These are phyloP conservation scores for Smutsia temminckii DNA, from an alignment of 2,797 vertebrate species.

Conservation along the genomic window DNA sequence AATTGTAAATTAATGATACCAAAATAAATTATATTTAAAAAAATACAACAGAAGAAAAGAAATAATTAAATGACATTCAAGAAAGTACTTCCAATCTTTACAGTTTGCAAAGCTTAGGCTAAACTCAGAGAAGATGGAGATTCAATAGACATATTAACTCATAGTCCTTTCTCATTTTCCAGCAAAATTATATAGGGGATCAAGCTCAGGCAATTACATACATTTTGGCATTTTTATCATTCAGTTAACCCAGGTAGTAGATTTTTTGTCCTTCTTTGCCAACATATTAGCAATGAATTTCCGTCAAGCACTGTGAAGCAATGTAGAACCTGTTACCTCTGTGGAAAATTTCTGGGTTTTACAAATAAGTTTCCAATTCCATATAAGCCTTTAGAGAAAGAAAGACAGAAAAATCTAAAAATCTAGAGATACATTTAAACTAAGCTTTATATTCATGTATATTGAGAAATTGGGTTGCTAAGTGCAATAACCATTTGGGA, in stretches of 20 bases:
- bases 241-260: neutral
- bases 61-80: neutral
- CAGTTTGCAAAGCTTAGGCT: neutral
- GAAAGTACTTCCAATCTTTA: neutral
- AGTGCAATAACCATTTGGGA: neutral
- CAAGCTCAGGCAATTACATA: neutral
- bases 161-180: neutral
- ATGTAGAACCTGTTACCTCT: neutral
- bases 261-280: neutral
- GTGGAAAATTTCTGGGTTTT: neutral
- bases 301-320: neutral
- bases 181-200: neutral
- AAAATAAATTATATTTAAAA: too few species aligned
- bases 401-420: neutral
- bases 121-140: conserved; percentile 2
- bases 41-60: too few species aligned
- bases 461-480: neutral
- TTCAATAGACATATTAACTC: neutral
- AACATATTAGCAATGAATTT: neutral
- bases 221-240: neutral
- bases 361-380: neutral
- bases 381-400: neutral
- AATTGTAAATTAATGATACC: too few species aligned
- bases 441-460: neutral
- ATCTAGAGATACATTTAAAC: neutral